Conservation (phyloP, 2,888 invertebrate genomes). For the Drosophila parthenogenetica region DNA sequence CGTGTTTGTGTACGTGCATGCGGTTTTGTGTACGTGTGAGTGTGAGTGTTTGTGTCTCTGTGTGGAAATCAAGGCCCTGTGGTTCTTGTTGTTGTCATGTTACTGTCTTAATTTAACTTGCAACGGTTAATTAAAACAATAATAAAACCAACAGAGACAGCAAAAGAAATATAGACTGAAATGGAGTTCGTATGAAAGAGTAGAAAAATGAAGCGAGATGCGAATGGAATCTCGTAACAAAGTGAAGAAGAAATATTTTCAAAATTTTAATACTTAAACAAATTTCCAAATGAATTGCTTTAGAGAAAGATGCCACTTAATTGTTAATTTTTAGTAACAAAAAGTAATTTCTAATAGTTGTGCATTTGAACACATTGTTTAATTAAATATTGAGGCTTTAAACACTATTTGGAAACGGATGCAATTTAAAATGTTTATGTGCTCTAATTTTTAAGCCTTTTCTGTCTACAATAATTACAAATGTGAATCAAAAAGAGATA, state of each 20-base stretch:
- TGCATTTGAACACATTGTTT: no score
- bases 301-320: no score
- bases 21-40: constrained; percentile 28
- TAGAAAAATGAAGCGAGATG: neutral
- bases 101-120: constrained; percentile 78
- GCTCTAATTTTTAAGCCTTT: neutral
- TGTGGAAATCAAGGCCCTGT: constrained; percentile 41
- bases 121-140: constrained; percentile 71
- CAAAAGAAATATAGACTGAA: neutral
- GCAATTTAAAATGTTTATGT: neutral
- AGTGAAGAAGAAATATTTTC: neutral
- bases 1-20: constrained; percentile 26
- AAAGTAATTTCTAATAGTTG: no score
- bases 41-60: constrained; percentile 12
- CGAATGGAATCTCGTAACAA: constrained; percentile 11
- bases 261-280: neutral
- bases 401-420: no score
- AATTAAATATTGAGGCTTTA: no score
- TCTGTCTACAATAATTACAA: neutral
- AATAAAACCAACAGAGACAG: constrained; percentile 42
- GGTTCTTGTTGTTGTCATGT: constrained; percentile 56
- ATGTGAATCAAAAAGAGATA: neutral
- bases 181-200: neutral
- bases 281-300: neutral
- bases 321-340: no score